Conservation (phyloP, 2,113 vertebrate species). For the Callospermophilus lateralis region DNA sequence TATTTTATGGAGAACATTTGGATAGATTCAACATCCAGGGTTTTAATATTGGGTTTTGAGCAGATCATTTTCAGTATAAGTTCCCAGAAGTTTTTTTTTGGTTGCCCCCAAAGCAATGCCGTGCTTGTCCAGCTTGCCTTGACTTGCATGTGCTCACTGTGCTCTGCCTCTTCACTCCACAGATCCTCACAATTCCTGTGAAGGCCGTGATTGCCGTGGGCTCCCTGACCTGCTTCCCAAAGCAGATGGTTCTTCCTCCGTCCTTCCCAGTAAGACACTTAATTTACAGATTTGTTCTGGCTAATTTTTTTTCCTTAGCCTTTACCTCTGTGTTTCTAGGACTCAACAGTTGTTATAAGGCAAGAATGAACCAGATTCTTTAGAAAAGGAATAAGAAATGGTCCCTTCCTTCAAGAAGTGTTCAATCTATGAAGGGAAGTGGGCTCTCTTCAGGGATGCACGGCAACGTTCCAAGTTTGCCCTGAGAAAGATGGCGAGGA, state of each 20-base stretch:
- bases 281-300: slow-evolving; percentile 17
- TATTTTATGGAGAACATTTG: slow-evolving; percentile 46
- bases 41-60: slow-evolving; percentile 53
- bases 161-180: slow-evolving; percentile 33
- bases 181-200: slow-evolving; percentile 97
- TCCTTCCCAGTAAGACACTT: slow-evolving; percentile 94
- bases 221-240: slow-evolving; percentile 93
- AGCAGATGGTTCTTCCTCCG: slow-evolving; percentile 93
- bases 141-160: not conserved
- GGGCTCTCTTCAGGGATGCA: not conserved
- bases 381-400: not conserved
- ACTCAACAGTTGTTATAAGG: not conserved
- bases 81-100: slow-evolving; percentile 27
- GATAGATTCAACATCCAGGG: not conserved
- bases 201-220: slow-evolving; percentile 96
- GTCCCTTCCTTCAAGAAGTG: not conserved
- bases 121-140: not conserved
- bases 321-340: not conserved
- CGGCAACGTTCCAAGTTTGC: not conserved
- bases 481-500: not conserved
- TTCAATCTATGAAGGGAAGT: not conserved
- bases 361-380: not conserved
- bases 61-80: not conserved
- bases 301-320: not conserved
- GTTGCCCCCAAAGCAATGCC: not conserved